Base-by-base conservation (phyloP, 1,140 invertebrate genomes). In the Bombyx mandarina region DNA sequence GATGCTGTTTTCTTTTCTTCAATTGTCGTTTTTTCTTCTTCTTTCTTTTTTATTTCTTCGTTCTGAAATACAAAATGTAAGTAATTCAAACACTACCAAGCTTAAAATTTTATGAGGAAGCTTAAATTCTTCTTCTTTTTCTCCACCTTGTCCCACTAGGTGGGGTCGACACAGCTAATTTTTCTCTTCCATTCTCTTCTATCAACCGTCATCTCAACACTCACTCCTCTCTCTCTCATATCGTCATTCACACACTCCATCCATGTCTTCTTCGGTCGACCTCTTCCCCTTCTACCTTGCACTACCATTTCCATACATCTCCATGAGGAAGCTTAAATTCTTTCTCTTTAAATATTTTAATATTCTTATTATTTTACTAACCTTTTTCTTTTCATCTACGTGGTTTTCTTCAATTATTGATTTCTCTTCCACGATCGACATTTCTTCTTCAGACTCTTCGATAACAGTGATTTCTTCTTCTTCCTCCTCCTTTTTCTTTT, bases 401-500 rank as follows among this genome's bases (percentile, higher is more conserved):
- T 88, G 84, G 61, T 88, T 88, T 67, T 89, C 84, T 77, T 90
- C 88, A 22, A 83, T 70, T 2, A 77, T 56, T 1, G 71, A 73
- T 67, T 84, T 79, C 45, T 88, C 82, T 62, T 81, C 78, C 51
- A 81, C 78, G 50, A 88, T 81, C 45, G 79, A 75, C 65, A 85
- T 79, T 61, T 88, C 82, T 56, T 85, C 76, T 65, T 88, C 79
- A 48, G 85, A 85, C 71, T 88, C 85, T 63, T 86, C 82, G 35
- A 85, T 80, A 18, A 88, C 78, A n/a, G 80, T 85, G 58, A 79
- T 79, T 71, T 88, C 84, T 63, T 89, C 84, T 61, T 88, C 85
- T 56, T 88, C 82, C 66, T 89, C 79, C 65, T 89, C 82, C 62
- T 88, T 86, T 67, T 90, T 81, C 75, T 88, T 87, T 80, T 81